These are phyloP conservation scores for Ganaspis sp. DNA, from an alignment of 1,140 invertebrate genomes.

Conservation along the genomic window DNA sequence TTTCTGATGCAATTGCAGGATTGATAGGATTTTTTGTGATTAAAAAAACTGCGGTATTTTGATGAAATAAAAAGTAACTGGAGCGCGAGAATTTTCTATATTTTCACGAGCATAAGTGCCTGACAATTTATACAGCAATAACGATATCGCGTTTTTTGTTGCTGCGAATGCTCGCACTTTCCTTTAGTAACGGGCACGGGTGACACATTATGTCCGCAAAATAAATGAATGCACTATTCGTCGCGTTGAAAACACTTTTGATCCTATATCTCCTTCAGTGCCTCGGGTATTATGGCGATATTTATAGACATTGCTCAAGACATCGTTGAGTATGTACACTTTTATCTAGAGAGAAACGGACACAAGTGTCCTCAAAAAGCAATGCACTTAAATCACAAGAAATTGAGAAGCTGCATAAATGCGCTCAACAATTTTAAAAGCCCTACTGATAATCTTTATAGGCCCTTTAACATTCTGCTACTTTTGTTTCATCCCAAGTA, in stretches of 20 bases:
- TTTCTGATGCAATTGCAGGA: too few species aligned
- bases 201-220: conserved; percentile 30
- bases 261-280: conserved; percentile 7
- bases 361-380: conserved; percentile 20
- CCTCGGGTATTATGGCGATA: neutral
- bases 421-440: conserved; percentile 16
- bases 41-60: neutral
- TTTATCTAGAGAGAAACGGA: conserved; percentile 23
- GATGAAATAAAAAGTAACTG: neutral
- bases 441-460: conserved; percentile 10
- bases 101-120: conserved; percentile 8
- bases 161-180: conserved; percentile 17
- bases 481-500: neutral
- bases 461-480: too few species aligned
- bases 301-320: conserved; percentile 29
- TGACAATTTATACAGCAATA: conserved; percentile 20
- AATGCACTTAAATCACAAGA: conserved; percentile 18
- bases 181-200: conserved; percentile 1
- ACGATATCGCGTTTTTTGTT: conserved; percentile 13
- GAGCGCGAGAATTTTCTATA: neutral
- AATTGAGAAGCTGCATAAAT: conserved; percentile 21
- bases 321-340: conserved; percentile 16
- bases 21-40: too few species aligned
- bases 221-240: conserved; percentile 31
- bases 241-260: conserved; percentile 30